A percentile compares a stretch with the other conserved stretches of the same genome.
Evolutionary conservation across 2,113 vertebrate species (phyloP).

Genomic region (Dipodomys stephensi): DNA sequence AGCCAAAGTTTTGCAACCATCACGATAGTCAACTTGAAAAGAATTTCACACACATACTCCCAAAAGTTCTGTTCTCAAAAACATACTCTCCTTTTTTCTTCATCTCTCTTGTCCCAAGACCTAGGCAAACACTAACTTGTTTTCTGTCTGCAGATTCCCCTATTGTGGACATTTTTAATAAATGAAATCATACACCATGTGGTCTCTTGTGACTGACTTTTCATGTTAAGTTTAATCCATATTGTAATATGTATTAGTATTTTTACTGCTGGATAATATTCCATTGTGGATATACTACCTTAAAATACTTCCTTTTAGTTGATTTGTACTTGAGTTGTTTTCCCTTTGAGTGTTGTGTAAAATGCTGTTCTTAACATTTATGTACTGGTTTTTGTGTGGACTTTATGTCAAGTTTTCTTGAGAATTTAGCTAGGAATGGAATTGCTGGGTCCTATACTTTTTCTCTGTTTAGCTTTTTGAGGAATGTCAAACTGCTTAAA

Average conservation of each 20-base stretch:
- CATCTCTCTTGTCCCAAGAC: background rate
- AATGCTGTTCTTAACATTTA: background rate
- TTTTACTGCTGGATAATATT: conserved; percentile 50
- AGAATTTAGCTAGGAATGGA: background rate
- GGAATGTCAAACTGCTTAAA: conserved; percentile 34
- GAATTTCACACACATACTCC: background rate
- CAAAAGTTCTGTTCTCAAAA: background rate
- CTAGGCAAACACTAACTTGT: background rate
- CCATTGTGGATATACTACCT: background rate
- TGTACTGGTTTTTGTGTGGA: conserved; percentile 7
- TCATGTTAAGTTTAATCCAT: conserved; percentile 20
- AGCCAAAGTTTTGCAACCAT: background rate
- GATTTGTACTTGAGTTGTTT: conserved; percentile 15
- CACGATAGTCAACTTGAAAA: background rate
- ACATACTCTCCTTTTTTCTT: background rate
- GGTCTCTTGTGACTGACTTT: background rate
- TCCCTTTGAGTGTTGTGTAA: background rate
- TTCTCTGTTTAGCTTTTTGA: conserved; percentile 32
- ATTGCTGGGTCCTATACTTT: background rate
- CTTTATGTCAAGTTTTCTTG: background rate
- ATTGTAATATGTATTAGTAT: conserved; percentile 1
- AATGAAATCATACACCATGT: background rate
- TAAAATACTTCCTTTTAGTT: background rate
- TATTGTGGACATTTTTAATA: background rate
- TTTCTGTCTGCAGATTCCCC: background rate